A percentile compares a stretch with the other conserved stretches of the same genome.
Evolutionary conservation across 2,888 invertebrate species (phyloP).

Genomic region (Meteorus cinctellus): DNA sequence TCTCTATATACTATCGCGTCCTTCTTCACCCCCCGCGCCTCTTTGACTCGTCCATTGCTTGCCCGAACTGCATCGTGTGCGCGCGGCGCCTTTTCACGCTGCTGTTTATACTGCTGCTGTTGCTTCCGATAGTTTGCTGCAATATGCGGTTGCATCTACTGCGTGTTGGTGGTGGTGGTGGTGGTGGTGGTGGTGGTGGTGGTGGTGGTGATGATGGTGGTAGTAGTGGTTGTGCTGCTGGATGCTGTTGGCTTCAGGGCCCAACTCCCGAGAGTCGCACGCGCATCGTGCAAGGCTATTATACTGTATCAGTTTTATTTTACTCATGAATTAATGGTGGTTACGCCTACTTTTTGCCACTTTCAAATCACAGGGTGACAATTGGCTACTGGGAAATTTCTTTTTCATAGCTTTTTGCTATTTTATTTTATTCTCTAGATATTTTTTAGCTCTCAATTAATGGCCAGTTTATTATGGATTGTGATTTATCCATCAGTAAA

Average conservation of each 20-base stretch:
- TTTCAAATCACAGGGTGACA: neutral
- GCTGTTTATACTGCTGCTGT: conserved; percentile 18
- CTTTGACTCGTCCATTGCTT: conserved; percentile 14
- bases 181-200: neutral
- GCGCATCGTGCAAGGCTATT: neutral
- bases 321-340: neutral
- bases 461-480: no score
- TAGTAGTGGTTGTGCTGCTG: conserved; percentile 3
- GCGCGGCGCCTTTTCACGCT: conserved; percentile 4
- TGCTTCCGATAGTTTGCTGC: conserved; percentile 16
- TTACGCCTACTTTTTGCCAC: neutral
- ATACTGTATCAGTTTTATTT: conserved; percentile 2
- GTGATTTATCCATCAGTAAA: no score
- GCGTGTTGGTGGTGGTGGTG: neutral
- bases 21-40: conserved; percentile 41
- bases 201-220: neutral
- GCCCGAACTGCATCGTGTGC: conserved; percentile 8
- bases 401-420: no score
- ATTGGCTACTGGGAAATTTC: no score
- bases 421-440: no score
- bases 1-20: conserved; percentile 26
- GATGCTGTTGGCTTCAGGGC: conserved; percentile 26
- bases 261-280: neutral
- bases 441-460: no score
- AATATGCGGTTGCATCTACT: conserved; percentile 17